Evolutionary conservation across 1,140 invertebrate species (phyloP).

Genomic region (Drosophila biarmipes): DNA sequence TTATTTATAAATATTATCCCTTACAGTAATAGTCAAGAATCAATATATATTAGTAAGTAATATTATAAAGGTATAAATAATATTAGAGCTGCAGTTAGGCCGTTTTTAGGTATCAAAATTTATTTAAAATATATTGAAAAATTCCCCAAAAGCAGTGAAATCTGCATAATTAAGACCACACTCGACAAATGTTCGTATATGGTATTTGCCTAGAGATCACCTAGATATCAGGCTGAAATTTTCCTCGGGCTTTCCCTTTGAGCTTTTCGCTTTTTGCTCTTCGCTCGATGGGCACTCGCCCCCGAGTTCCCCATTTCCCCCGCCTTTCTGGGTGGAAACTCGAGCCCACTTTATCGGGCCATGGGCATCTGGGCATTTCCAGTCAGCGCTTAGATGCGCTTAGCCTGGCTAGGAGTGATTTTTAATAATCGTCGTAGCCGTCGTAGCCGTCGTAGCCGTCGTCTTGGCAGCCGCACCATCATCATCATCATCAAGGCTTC

Average conservation of each 20-base stretch:
- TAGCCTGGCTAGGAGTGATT: slow-evolving; percentile 72
- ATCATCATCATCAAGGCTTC: slow-evolving; percentile 53
- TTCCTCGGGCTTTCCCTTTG: slow-evolving; percentile 25
- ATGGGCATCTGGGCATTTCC: slow-evolving; percentile 55
- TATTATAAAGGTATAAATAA: too few species aligned
- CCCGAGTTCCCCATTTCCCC: slow-evolving; percentile 3
- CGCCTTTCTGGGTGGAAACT: slow-evolving; percentile 36
- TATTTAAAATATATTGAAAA: background rate
- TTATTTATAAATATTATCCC: too few species aligned
- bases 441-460: slow-evolving; percentile 16
- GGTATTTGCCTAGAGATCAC: slow-evolving; percentile 1
- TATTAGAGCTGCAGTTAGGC: too few species aligned
- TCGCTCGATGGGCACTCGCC: background rate
- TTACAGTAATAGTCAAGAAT: too few species aligned
- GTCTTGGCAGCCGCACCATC: background rate
- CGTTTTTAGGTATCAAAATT: background rate
- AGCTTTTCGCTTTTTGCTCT: slow-evolving; percentile 2
- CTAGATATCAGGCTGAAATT: background rate
- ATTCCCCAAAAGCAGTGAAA: background rate
- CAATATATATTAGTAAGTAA: too few species aligned
- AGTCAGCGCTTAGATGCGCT: slow-evolving; percentile 71
- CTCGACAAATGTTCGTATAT: background rate
- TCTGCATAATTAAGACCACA: background rate
- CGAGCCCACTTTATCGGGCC: slow-evolving; percentile 52
- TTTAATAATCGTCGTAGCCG: slow-evolving; percentile 65